Conservation (phyloP, 2,113 vertebrate species). For the Seriola aureovittata region DNA sequence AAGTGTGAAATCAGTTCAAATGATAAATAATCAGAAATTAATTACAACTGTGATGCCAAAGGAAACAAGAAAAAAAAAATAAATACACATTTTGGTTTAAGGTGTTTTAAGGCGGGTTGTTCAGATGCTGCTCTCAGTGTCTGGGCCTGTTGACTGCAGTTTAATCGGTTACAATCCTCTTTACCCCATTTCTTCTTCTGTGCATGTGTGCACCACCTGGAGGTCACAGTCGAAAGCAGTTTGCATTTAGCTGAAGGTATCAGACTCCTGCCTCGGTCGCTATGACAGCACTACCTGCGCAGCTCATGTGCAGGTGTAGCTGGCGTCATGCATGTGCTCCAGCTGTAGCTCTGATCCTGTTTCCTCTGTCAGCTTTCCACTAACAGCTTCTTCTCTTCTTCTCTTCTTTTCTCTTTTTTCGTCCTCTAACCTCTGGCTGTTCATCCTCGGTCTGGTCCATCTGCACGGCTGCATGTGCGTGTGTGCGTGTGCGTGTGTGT, state of each 20-base stretch:
- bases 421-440: constrained; percentile 75
- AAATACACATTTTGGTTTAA: too few relatives aligned
- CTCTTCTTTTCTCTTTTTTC: constrained; percentile 43
- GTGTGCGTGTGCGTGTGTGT: background rate
- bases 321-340: constrained; percentile 48
- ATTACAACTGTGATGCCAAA: too few relatives aligned
- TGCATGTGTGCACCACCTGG: background rate
- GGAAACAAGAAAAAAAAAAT: too few relatives aligned
- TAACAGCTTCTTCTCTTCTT: constrained; percentile 72
- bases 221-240: background rate
- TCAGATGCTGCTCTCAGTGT: too few relatives aligned
- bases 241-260: background rate
- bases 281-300: background rate
- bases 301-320: background rate
- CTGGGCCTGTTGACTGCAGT: background rate
- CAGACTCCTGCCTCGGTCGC: background rate
- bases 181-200: background rate
- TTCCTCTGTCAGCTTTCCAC: constrained; percentile 65
- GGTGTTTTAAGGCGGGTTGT: too few relatives aligned
- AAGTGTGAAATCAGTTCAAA: too few relatives aligned
- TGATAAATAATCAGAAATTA: too few relatives aligned
- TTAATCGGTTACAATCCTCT: background rate
- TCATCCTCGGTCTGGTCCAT: constrained; percentile 57
- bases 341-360: constrained; percentile 61
- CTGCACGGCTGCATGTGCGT: constrained; percentile 61